Evolutionary conservation across 1,140 invertebrate genomes (phyloP), one percentile per base, ranked within the genome.

Genomic region (Teleopsis dalmanni): DNA sequence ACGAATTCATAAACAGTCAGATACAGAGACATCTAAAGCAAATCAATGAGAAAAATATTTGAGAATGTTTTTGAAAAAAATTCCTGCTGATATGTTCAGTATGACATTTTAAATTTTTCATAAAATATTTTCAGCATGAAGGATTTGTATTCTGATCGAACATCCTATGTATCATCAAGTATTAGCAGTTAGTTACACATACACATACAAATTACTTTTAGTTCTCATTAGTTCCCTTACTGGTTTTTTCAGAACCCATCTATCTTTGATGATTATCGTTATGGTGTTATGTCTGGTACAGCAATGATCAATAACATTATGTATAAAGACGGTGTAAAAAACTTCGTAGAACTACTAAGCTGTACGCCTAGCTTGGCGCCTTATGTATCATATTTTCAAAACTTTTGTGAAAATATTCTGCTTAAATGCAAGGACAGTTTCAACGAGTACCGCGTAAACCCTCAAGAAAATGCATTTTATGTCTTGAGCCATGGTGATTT

Each of bases 401-500:
- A 13, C 4, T 13, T 47, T 1, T 44, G 56, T 13, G 59, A 59
- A 21, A 51, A 48, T 11, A 54, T 52, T 29, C 50, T 65, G 4
- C 25, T 33, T 13, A 34, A 4, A 7, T 53, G 21, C 25, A 1
- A 53, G 9, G 45, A 50, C 1, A 25, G 35, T 0, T 11, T 51
- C 13, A 26, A 9, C 25, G 62, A 65, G 29, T 51, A 54, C 37
- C 52, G 57, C 0, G 38, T 31, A 2, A 47, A 51, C 18, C 43
- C n/a, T 0, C 33, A 55, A 40, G n/a, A 49, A 0, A 31, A 48
- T 33, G 49, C 27, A 1, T 54, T 50, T 11, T 62, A 65, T 21
- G 59, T 62, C 1, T 41, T 65, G 1, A 48, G 50, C 9, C 62
- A 65, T 14, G 62, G 62, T 0, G 62, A 65, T 18, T 65, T 65